These are phyloP conservation scores for Squalus acanthias DNA, from an alignment of 2,797 vertebrate species.

Conservation along the genomic window DNA sequence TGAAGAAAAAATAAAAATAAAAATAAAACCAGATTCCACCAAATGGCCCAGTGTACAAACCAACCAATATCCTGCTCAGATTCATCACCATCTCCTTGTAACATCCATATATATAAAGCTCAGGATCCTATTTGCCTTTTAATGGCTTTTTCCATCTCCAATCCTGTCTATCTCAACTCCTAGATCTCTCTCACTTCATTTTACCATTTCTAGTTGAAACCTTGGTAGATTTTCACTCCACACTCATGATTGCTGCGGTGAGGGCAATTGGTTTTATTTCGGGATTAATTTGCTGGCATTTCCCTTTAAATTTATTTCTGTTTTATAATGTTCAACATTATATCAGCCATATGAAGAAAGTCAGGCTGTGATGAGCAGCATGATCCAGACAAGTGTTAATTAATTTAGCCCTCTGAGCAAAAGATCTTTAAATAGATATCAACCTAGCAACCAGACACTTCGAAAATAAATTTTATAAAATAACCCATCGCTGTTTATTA, in stretches of 20 bases:
- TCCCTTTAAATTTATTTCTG: neutral
- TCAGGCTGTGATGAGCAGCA: neutral
- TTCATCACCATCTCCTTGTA: neutral
- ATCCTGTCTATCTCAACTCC: neutral
- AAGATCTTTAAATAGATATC: slow-evolving; percentile 23
- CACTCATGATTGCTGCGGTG: neutral
- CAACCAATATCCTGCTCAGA: neutral
- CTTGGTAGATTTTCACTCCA: neutral
- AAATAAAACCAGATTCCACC: neutral
- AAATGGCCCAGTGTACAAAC: neutral
- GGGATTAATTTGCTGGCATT: neutral
- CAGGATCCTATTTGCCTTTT: neutral
- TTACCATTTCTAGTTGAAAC: neutral
- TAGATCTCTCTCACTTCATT: neutral
- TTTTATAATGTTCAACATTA: neutral
- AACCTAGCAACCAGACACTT: neutral
- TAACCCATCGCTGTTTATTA: neutral
- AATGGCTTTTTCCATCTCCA: neutral
- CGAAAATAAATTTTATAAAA: neutral
- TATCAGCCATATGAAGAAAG: neutral
- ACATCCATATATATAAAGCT: neutral
- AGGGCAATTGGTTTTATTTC: neutral
- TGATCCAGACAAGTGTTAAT: neutral
- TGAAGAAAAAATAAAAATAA: neutral
- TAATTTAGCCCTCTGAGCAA: neutral